Conservation (phyloP, 2,888 invertebrate species). For the Andrena chrysosceles region DNA sequence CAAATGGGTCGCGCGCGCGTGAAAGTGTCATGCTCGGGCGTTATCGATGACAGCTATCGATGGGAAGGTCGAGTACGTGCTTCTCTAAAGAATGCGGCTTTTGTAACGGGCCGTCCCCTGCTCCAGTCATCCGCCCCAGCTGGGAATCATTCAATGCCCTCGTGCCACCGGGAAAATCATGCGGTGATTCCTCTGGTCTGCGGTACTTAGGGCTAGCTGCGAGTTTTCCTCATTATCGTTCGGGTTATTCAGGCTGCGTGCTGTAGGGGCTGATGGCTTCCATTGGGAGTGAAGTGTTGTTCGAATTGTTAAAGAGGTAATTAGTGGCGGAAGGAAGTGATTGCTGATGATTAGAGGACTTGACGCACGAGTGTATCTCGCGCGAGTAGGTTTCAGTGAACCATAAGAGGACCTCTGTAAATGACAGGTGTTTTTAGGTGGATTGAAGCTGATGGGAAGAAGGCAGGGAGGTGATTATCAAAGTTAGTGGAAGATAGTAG, state of each 20-base stretch:
- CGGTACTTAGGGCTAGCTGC: constrained; percentile 25
- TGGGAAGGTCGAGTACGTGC: constrained; percentile 71
- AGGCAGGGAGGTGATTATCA: too few relatives aligned
- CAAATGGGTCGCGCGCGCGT: constrained; percentile 78
- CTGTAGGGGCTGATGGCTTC: not conserved
- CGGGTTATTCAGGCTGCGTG: not conserved
- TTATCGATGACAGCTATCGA: constrained; percentile 78
- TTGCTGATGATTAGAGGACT: not conserved
- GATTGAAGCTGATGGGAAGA: too few relatives aligned
- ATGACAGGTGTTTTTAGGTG: too few relatives aligned
- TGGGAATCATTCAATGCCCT: constrained; percentile 49
- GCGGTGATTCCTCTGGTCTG: constrained; percentile 40
- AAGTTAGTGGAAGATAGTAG: too few relatives aligned
- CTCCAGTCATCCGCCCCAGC: constrained; percentile 6
- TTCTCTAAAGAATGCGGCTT: constrained; percentile 70
- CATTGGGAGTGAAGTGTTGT: constrained; percentile 6
- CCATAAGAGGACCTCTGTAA: too few relatives aligned
- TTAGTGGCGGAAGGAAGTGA: not conserved
- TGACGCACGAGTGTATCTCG: not conserved
- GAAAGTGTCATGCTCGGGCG: constrained; percentile 75
- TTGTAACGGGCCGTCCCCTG: constrained; percentile 39
- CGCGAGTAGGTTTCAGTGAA: not conserved
- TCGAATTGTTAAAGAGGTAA: not conserved
- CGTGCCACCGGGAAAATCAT: constrained; percentile 52
- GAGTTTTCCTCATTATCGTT: constrained; percentile 41